Conservation (phyloP, 2,113 vertebrate genomes). For the Pterocles gutturalis region DNA sequence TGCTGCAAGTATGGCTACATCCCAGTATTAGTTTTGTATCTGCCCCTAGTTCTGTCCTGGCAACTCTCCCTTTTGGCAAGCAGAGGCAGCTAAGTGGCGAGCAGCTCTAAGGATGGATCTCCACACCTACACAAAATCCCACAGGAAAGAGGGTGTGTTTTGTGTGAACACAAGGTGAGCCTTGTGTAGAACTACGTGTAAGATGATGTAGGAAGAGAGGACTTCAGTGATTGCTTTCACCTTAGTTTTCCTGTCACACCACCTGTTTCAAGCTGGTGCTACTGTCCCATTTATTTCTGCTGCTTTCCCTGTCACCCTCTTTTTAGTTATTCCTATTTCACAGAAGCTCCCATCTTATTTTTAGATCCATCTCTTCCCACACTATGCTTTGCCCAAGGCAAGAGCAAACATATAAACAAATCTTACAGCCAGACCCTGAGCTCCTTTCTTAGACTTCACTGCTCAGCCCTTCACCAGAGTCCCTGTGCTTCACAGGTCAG, state of each 20-base stretch:
- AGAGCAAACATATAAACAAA: background rate
- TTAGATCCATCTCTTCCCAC: conserved; percentile 14
- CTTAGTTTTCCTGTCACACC: background rate
- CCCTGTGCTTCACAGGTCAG: background rate
- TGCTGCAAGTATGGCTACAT: background rate
- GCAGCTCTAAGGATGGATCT: background rate
- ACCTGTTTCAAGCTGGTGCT: background rate
- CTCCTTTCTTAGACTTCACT: background rate
- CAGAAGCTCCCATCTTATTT: conserved; percentile 7
- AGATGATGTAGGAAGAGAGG: conserved; percentile 26
- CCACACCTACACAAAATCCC: conserved; percentile 23
- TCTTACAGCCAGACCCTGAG: background rate
- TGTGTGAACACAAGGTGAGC: conserved; percentile 42
- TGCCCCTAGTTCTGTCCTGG: background rate
- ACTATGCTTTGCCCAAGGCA: conserved; percentile 7
- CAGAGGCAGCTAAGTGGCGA: conserved; percentile 41
- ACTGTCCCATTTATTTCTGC: conserved; percentile 7
- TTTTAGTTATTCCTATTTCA: conserved; percentile 5
- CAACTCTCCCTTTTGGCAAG: background rate
- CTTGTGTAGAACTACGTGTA: background rate
- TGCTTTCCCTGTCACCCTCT: background rate
- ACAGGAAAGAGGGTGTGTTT: background rate
- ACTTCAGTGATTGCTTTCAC: background rate
- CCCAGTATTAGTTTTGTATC: background rate
- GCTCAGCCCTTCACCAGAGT: background rate